These are phyloP conservation scores for Emesis furor DNA, from an alignment of 2,888 invertebrate species.

Conservation along the genomic window DNA sequence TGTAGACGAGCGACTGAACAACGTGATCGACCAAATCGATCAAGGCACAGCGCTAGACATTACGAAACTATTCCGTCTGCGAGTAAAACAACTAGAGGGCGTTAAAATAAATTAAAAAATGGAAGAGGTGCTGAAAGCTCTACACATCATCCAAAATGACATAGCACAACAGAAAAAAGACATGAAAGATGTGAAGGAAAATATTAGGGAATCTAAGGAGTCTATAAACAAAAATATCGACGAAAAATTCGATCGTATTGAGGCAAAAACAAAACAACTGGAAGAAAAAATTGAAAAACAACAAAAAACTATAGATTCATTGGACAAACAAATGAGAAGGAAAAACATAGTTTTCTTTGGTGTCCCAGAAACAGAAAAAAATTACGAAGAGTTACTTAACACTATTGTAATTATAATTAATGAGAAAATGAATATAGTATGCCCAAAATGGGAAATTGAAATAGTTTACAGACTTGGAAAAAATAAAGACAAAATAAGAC, in stretches of 20 bases:
- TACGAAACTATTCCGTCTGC: too few relatives aligned
- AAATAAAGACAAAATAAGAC: too few relatives aligned
- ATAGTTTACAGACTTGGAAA: too few relatives aligned
- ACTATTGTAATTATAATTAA: background rate
- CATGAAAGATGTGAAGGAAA: constrained; percentile 66
- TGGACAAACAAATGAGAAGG: constrained; percentile 24
- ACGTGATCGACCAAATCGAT: too few relatives aligned
- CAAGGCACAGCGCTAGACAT: too few relatives aligned
- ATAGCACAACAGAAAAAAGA: constrained; percentile 64
- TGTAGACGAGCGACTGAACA: too few relatives aligned
- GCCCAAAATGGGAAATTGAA: too few relatives aligned
- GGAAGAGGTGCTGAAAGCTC: constrained; percentile 35
- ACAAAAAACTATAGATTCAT: background rate
- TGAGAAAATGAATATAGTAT: too few relatives aligned
- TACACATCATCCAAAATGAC: constrained; percentile 62
- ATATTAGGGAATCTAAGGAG: background rate
- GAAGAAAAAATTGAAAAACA: constrained; percentile 7
- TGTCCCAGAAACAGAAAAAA: background rate
- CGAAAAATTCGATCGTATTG: constrained; percentile 60
- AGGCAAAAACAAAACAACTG: constrained; percentile 47
- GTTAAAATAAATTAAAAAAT: background rate
- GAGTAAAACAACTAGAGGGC: constrained; percentile 2
- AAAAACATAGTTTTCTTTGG: constrained; percentile 9
- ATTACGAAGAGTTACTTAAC: background rate
- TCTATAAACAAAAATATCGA: constrained; percentile 67